Base-by-base conservation (phyloP, 2,797 vertebrate genomes). In the Nannoperca obscura region DNA sequence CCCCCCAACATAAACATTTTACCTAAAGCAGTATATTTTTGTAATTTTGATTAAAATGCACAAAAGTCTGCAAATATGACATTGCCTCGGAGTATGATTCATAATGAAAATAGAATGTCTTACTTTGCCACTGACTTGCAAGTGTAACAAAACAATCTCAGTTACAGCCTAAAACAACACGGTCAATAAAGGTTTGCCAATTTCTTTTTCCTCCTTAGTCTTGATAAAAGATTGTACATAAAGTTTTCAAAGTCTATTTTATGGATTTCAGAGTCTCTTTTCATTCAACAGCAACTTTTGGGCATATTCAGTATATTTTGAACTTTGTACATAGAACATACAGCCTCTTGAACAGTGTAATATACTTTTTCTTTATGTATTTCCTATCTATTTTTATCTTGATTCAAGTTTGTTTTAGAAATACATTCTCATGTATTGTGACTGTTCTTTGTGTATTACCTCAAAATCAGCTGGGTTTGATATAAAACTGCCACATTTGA, bases 241-340 rank as follows among this genome's bases (percentile, higher is more conserved):
- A 80, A 88, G 19, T 73, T 80, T 76, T 76, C 24, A 93, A 91
- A 91, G 75, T 93, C 78, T 94, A 93, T 94, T 94, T 93, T 94
- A 84, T 91, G 84, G 92, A 90, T 81, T 83, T 75, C 30, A 66
- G 77, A 83, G 67, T 79, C 42, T 80, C 54, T 76, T 84, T 89
- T 85, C 54, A 76, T 91, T 86, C 67, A 85, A 76, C 70, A 84
- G 74, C 64, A 76, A 82, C 73, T 85, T 91, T 90, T 89, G 84
- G 72, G 78, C 74, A 84, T 89, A 90, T 91, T 93, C 83, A 87
- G 62, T 88, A 90, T 92, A 94, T 96, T 95, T 95, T 92, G 82
- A 94, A 90, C 80, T 94, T 93, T 96, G 95, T 95, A 95, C 81
- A 94, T 94, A 77, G 89, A 91, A 90, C 61, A 55, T 87, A 91